Evolutionary conservation across 2,113 vertebrate species (phyloP).

Genomic region (Semnornis frantzii): DNA sequence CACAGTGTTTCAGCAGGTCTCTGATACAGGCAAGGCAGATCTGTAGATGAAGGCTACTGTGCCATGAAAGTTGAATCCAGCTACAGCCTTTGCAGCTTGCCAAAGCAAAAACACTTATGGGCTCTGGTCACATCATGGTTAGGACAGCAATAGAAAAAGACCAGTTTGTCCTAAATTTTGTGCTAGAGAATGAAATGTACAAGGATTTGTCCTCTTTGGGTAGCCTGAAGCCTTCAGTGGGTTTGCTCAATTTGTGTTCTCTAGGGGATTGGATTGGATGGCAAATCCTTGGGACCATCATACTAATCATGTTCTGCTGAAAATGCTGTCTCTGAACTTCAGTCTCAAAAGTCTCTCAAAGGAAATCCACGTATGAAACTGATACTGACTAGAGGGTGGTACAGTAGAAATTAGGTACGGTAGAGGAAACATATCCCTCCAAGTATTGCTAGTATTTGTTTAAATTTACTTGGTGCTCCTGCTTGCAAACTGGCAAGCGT

Average conservation of each 20-base stretch:
- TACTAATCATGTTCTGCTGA: neutral
- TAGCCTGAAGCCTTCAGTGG: neutral
- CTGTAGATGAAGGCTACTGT: fast-evolving
- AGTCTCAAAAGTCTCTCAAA: neutral
- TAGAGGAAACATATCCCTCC: neutral
- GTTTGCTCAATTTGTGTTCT: neutral
- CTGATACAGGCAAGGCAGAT: neutral
- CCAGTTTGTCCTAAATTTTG: neutral
- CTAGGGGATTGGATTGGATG: neutral
- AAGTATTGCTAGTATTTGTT: neutral
- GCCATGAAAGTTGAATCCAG: neutral
- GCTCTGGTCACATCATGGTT: neutral
- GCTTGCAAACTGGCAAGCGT: neutral
- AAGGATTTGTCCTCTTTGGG: neutral
- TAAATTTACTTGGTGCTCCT: neutral
- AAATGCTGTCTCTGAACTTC: neutral
- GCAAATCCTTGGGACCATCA: neutral
- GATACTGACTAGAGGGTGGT: neutral
- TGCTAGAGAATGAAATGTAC: neutral
- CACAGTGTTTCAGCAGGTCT: neutral
- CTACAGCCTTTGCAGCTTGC: neutral
- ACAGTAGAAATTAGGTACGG: neutral
- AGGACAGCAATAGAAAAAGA: neutral
- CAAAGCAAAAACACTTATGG: neutral
- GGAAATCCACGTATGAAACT: neutral